phyloP scores from a whole-genome alignment of 2,113 vertebrate genomes.

The Capricornis sumatraensis region DNA sequence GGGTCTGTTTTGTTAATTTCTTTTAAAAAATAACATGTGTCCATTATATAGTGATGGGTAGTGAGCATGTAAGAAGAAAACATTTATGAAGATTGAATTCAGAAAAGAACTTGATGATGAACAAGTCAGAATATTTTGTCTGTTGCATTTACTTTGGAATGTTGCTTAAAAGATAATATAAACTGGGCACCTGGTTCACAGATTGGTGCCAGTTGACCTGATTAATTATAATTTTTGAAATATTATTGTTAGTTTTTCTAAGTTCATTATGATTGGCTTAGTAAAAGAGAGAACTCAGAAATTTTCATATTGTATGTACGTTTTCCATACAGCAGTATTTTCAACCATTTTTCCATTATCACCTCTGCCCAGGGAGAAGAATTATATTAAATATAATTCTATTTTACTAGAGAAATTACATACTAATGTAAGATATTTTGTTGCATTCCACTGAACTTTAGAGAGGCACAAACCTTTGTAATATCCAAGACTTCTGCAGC shows the following conservation, averaged over 20 bases:
- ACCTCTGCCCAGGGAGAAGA: neutral
- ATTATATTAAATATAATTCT: neutral
- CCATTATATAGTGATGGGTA: neutral
- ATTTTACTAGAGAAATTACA: neutral
- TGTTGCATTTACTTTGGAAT: conserved; percentile 24
- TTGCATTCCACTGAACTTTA: neutral
- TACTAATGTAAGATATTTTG: neutral
- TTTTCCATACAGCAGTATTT: neutral
- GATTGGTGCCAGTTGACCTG: neutral
- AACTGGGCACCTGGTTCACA: conserved; percentile 11
- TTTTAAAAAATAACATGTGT: conserved; percentile 25
- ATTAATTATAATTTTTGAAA: conserved; percentile 38
- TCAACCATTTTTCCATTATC: neutral
- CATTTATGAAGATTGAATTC: neutral
- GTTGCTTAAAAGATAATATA: neutral
- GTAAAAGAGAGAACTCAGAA: neutral
- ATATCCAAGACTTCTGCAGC: neutral
- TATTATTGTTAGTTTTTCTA: conserved; percentile 27
- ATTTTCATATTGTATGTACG: neutral
- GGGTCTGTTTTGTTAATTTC: neutral
- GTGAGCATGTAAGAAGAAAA: neutral
- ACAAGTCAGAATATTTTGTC: neutral
- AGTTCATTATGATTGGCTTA: neutral
- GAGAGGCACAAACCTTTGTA: neutral
- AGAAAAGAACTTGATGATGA: conserved; percentile 34